A percentile compares a stretch with the other conserved stretches of the same genome.
Evolutionary conservation across 2,797 vertebrate genomes (phyloP).

Genomic region (Malacoctenus gilli): DNA sequence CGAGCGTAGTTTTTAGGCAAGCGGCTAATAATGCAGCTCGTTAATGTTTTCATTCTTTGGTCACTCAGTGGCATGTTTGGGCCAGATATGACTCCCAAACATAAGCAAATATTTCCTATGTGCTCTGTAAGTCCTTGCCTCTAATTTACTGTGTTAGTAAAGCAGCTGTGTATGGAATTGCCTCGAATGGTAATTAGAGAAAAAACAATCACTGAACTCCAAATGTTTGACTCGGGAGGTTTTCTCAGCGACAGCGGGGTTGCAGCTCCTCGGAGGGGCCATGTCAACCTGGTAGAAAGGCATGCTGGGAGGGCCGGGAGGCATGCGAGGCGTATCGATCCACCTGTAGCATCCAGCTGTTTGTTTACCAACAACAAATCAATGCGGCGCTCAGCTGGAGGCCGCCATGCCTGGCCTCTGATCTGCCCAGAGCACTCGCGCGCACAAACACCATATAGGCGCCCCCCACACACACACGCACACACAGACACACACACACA

Average conservation of each 20-base stretch:
- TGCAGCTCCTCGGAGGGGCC: slow-evolving; percentile 51
- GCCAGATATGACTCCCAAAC: too few species aligned
- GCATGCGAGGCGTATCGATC: slow-evolving; percentile 77
- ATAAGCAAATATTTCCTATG: too few species aligned
- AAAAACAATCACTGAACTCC: slow-evolving; percentile 31
- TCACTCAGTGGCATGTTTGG: too few species aligned
- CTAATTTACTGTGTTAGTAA: background rate
- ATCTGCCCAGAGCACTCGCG: slow-evolving; percentile 58
- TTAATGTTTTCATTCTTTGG: too few species aligned
- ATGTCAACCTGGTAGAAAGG: slow-evolving; percentile 62
- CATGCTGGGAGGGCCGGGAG: slow-evolving; percentile 73
- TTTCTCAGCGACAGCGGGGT: slow-evolving; percentile 59
- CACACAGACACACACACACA: slow-evolving; percentile 23
- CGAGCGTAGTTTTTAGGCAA: slow-evolving; percentile 14
- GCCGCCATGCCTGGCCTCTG: slow-evolving; percentile 69
- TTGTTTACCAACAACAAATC: slow-evolving; percentile 88
- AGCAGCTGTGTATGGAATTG: slow-evolving; percentile 8
- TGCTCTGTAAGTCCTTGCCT: background rate
- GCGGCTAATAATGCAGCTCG: too few species aligned
- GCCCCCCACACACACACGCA: slow-evolving; percentile 23
- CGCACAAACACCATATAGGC: slow-evolving; percentile 31
- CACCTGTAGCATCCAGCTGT: slow-evolving; percentile 80
- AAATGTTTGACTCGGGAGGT: slow-evolving; percentile 51
- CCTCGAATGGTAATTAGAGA: too few species aligned
- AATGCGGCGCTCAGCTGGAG: slow-evolving; percentile 74